A percentile compares a stretch with the other conserved stretches of the same genome.
Evolutionary conservation across 2,797 vertebrate genomes (phyloP).

Genomic region (Falco rusticolus): DNA sequence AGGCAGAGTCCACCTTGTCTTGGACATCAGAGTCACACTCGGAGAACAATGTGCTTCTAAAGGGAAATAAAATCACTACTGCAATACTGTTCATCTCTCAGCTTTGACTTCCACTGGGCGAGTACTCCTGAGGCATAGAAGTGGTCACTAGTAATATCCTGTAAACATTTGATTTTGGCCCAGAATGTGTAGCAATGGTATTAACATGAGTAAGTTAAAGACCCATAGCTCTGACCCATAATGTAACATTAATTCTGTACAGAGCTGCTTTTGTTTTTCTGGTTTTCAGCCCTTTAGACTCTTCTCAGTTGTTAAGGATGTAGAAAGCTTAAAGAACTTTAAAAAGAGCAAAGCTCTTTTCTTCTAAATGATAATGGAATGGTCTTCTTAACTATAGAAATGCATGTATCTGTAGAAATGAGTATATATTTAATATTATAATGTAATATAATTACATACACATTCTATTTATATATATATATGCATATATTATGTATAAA

Average conservation of each 20-base stretch:
- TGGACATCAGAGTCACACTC: not conserved
- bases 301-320: not conserved
- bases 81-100: not conserved
- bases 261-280: not conserved
- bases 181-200: not conserved
- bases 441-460: not conserved
- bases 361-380: not conserved
- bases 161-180: not conserved
- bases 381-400: not conserved
- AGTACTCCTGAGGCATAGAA: not conserved
- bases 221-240: not conserved
- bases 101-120: not conserved
- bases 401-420: not conserved
- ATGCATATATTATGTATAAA: not conserved
- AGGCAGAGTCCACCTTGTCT: not conserved
- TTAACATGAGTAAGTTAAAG: not conserved
- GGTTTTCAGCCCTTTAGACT: not conserved
- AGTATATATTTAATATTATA: not conserved
- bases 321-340: not conserved
- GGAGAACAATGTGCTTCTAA: fast-evolving
- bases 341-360: not conserved
- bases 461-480: not conserved
- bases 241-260: not conserved
- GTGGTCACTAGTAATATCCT: not conserved
- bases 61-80: not conserved